Conservation (phyloP, 2,888 invertebrate genomes). For the Minunthozetes semirufus region DNA sequence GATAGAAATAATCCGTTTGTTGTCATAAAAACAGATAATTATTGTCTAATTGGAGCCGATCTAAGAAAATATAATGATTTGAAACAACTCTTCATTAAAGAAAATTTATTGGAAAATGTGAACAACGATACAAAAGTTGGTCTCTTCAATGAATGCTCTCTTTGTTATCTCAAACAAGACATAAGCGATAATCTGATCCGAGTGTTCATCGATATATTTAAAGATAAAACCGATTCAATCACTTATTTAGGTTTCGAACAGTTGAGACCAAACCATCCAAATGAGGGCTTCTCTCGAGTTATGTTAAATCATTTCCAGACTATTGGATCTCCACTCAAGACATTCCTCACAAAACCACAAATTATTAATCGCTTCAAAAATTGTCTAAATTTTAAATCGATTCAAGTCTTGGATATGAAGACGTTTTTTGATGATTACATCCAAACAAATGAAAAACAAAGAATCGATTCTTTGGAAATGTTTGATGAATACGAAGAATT, state of each 20-base stretch:
- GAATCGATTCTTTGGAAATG: slow-evolving; percentile 30
- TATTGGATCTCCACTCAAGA: slow-evolving; percentile 24
- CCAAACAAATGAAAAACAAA: slow-evolving; percentile 7
- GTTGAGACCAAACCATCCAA: not conserved
- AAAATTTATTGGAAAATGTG: not conserved
- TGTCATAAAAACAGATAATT: slow-evolving; percentile 21
- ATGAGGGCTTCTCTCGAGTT: slow-evolving; percentile 20
- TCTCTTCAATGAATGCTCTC: slow-evolving; percentile 34
- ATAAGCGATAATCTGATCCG: slow-evolving; percentile 21
- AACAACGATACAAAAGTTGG: slow-evolving; percentile 23
- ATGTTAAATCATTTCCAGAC: slow-evolving; percentile 32
- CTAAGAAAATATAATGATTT: slow-evolving; percentile 1
- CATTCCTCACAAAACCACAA: slow-evolving; percentile 31
- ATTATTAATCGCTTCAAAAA: slow-evolving; percentile 20
- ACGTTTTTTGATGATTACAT: slow-evolving; percentile 27
- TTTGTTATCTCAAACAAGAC: slow-evolving; percentile 35
- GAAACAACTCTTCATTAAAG: slow-evolving; percentile 14
- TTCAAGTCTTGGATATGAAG: slow-evolving; percentile 34
- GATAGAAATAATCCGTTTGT: not conserved
- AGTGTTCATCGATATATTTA: not conserved
- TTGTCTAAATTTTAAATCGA: slow-evolving; percentile 3
- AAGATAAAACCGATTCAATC: slow-evolving; percentile 10
- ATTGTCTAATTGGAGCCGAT: slow-evolving; percentile 31
- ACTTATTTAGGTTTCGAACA: slow-evolving; percentile 34
- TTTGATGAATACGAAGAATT: slow-evolving; percentile 37